Base-by-base conservation (phyloP, 2,888 invertebrate species). In the Tortrix viridana region DNA sequence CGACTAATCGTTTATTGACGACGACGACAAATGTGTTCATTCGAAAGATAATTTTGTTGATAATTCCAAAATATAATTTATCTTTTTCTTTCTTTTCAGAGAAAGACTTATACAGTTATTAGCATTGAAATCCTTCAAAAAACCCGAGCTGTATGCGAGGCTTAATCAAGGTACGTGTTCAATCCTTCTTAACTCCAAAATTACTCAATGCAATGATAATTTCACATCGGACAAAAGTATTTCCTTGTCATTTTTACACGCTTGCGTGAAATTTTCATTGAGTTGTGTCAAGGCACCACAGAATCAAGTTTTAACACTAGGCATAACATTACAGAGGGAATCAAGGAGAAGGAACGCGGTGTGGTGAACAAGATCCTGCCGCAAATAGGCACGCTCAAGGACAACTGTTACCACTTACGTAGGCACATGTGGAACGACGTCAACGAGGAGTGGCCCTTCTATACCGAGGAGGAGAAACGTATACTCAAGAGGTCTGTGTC, bases 61-160 rank as follows among this genome's bases (percentile, higher is more conserved):
- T n/a, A n/a, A n/a, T n/a, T n/a, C n/a, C n/a, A n/a, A n/a, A n/a
- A n/a, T n/a, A n/a, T 32, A 18, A 55, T 32, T 58, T 32, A 38
- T 49, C 1, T 57, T 74, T 86, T 89, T 80, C 82, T 85, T 79
- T 82, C 85, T 85, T 93, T 94, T 77, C 93, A 97, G 98, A 89
- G 98, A 98, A 93, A 95, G 98, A 89, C 95, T 98, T 83, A 97
- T 98, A 85, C 98, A 98, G 88, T 94, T 98, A 85, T 94, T 98
- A 88, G 98, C 98, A 74, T 92, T 98, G 88, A 96, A 96, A 92
- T 96, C 98, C 69, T 98, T 96, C 92, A 98, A 98, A 92, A 98
- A 97, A 93, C 97, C 97, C 65, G 98, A 98, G 92, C 91, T 98
- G 67, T 95, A 95, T 84, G 93, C 95, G 74, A 95, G 97, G 79